Conservation (phyloP, 2,797 vertebrate genomes). For the Bradypus variegatus region DNA sequence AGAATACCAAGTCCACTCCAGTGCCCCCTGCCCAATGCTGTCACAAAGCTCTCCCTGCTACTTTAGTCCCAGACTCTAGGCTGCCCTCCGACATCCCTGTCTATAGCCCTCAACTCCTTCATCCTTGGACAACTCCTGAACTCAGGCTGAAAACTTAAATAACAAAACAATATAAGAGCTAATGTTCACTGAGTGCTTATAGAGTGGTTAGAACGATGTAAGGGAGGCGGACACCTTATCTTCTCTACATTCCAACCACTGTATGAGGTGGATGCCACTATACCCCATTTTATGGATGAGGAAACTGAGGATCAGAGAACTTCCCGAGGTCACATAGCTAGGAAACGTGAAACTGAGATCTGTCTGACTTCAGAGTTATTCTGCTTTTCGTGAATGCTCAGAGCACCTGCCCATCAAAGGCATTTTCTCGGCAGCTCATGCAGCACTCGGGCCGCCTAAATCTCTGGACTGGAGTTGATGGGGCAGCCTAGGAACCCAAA, state of each 20-base stretch:
- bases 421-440: background rate
- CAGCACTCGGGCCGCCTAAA: background rate
- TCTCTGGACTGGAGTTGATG: background rate
- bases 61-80: background rate
- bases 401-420: background rate
- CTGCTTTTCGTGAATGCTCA: background rate
- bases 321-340: background rate
- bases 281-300: background rate
- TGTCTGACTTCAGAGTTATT: background rate
- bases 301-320: background rate
- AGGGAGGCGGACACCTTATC: background rate
- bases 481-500: background rate
- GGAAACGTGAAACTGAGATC: background rate
- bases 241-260: background rate
- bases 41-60: background rate
- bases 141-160: background rate
- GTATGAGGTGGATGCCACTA: background rate
- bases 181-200: background rate
- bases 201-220: background rate
- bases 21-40: background rate
- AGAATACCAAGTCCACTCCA: background rate
- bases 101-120: background rate
- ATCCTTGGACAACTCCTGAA: background rate
- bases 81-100: background rate
- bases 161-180: background rate